These are phyloP conservation scores for Oreochromis spilurus DNA, from an alignment of 2,113 vertebrate species.

Conservation along the genomic window DNA sequence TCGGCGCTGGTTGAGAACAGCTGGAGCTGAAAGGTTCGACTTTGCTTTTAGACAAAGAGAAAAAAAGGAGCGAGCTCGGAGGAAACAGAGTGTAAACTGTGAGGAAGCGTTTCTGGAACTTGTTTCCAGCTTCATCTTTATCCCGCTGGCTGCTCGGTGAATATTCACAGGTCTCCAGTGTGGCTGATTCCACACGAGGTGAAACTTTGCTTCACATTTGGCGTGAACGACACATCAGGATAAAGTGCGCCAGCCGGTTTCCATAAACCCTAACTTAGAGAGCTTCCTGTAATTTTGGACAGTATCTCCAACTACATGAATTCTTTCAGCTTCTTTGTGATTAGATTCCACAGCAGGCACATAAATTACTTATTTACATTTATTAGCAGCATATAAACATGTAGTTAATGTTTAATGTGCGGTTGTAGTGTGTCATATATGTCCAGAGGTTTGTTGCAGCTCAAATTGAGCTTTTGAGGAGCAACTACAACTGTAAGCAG, in stretches of 20 bases:
- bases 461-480: background rate
- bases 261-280: background rate
- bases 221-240: background rate
- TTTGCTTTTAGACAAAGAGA: background rate
- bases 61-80: background rate
- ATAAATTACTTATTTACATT: background rate
- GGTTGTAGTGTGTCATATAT: background rate
- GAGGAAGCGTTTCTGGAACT: background rate
- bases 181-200: background rate
- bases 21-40: background rate
- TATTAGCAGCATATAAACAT: background rate
- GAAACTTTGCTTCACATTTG: background rate
- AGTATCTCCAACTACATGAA: background rate
- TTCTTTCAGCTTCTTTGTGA: background rate
- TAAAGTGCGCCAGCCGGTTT: background rate
- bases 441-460: background rate
- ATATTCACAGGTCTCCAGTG: background rate
- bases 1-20: background rate
- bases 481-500: background rate
- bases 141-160: background rate
- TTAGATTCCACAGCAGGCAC: background rate
- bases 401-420: background rate
- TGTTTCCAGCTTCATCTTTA: background rate
- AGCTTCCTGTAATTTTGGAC: background rate
- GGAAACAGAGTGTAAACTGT: background rate